A percentile compares a stretch with the other conserved stretches of the same genome.
These are phyloP conservation scores for Agonopterix arenella DNA, from an alignment of 2,888 invertebrate genomes.

Conservation along the genomic window DNA sequence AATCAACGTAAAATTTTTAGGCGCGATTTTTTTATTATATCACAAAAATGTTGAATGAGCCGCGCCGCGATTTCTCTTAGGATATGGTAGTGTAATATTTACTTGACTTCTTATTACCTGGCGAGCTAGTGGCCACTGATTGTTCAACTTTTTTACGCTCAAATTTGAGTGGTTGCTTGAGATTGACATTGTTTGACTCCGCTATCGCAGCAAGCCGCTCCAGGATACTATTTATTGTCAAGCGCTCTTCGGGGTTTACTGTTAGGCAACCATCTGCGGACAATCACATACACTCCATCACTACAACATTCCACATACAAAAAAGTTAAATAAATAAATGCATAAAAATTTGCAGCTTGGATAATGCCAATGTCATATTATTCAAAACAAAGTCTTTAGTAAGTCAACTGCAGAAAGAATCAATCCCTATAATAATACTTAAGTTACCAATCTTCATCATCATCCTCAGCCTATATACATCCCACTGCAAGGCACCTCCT, in stretches of 20 bases:
- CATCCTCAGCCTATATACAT: no score
- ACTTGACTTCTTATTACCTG: slow-evolving; percentile 79
- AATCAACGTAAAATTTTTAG: slow-evolving; percentile 20
- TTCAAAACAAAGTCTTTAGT: no score
- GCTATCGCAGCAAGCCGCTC: slow-evolving; percentile 93
- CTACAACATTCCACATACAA: no score
- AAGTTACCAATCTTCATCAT: no score
- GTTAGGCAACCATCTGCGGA: slow-evolving; percentile 85
- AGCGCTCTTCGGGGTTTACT: slow-evolving; percentile 88
- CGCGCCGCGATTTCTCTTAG: slow-evolving; percentile 49
- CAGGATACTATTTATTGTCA: slow-evolving; percentile 86
- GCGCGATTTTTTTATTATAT: slow-evolving; percentile 29
- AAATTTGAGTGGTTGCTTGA: slow-evolving; percentile 86
- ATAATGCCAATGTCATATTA: no score
- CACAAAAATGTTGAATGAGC: slow-evolving; percentile 31
- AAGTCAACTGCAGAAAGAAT: no score
- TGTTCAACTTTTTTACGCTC: slow-evolving; percentile 80
- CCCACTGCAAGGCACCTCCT: no score
- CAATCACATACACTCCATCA: slow-evolving; percentile 18
- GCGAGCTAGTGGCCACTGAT: slow-evolving; percentile 79
- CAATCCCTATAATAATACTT: no score
- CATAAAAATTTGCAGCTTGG: no score
- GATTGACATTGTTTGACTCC: slow-evolving; percentile 88
- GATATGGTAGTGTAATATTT: slow-evolving; percentile 79
- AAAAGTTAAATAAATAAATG: no score